phyloP scores from a whole-genome alignment of 2,797 vertebrate species.

The Chrysocyon brachyurus region DNA sequence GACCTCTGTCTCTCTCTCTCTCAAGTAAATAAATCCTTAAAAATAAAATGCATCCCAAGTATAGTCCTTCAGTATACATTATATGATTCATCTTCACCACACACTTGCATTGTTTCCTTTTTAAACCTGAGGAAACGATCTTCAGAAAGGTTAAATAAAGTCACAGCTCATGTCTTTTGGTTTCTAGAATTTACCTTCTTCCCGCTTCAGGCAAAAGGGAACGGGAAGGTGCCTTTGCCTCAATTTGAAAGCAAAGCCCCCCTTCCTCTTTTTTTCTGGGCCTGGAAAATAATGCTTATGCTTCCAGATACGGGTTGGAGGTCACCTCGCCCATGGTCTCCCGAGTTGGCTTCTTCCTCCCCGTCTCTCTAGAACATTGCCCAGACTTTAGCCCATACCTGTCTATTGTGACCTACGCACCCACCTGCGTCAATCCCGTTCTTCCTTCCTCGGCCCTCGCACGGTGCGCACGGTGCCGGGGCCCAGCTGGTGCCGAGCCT shows the following conservation, averaged over 20 bases:
- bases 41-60: not conserved
- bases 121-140: slow-evolving; percentile 65
- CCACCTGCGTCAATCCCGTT: not conserved
- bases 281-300: not conserved
- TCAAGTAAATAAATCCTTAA: too few species aligned
- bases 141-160: slow-evolving; percentile 44
- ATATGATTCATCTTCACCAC: not conserved
- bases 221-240: not conserved
- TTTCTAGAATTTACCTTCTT: not conserved
- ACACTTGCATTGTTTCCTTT: not conserved
- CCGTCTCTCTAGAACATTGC: not conserved
- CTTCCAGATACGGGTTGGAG: not conserved
- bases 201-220: slow-evolving; percentile 27
- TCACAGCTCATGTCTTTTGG: not conserved
- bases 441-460: not conserved
- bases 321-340: not conserved
- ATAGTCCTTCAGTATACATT: not conserved
- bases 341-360: not conserved
- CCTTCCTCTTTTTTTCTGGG: not conserved
- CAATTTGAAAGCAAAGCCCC: not conserved
- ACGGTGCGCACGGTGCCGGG: not conserved
- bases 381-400: not conserved
- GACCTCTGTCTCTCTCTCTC: not conserved
- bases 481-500: not conserved
- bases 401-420: not conserved